Base-by-base conservation (phyloP, 2,113 vertebrate genomes). In the Proteles cristata region DNA sequence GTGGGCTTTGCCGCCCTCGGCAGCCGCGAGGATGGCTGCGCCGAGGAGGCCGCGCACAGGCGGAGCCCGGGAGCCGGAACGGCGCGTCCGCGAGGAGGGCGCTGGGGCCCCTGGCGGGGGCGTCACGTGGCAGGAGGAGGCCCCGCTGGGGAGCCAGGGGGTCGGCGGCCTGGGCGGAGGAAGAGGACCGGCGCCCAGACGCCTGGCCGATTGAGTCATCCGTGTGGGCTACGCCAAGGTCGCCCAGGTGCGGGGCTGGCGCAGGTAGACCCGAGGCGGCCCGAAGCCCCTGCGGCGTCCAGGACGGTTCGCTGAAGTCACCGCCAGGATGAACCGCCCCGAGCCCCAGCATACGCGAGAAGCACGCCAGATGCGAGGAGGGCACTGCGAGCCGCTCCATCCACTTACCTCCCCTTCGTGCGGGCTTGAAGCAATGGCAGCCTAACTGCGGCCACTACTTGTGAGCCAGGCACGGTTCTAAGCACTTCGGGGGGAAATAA, bases 81-180 rank as follows among this genome's bases (percentile, higher is more conserved):
- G 77, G 95, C 94, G 84, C 92, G 81, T 77, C 96, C 58, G 92
- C 69, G 81, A 93, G 96, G 96, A 91, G 96, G 95, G 97, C 96
- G 95, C 95, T 89, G 97, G 96, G 97, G 92, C 90, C 96, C 93
- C 93, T 8, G 39, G 89, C 86, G 69, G 94, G 69, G 97, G 96
- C 79, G 90, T 98, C 97, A 96, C 97, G 95, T 97, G 96, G 96
- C 96, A 89, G 35, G 19, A 89, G 94, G 94, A 96, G 97, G 97
- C 97, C 97, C 93, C 88, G 35, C 73, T 11, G 71, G 97, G 93
- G 95, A 95, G 73, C 89, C 23, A 1, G 63, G 97, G 97, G 97
- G 93, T 92, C 83, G 39, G 94, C 94, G 4, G 93, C 77, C 12
- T n/a, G 93, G 81, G 90, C 43, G 71, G 96, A 50, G 93, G 92